Conservation (phyloP, 2,888 invertebrate genomes). For the Bedellia somnulentella region DNA sequence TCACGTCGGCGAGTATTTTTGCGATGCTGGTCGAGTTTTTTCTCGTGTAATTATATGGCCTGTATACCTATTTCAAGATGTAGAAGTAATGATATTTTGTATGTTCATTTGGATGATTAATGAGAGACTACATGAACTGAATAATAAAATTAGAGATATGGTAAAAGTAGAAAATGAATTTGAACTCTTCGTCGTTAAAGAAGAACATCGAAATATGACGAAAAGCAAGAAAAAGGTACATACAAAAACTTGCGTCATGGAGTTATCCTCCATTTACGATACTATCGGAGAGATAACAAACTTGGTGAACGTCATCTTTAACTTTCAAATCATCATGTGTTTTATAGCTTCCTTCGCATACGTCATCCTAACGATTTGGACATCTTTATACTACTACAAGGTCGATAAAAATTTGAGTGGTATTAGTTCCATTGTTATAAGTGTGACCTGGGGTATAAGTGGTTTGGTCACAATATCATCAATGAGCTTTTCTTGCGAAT, state of each 20-base stretch:
- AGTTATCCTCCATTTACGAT: constrained; percentile 1
- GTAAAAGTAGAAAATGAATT: too few species aligned
- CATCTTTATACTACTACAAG: neutral
- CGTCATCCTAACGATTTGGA: constrained; percentile 1
- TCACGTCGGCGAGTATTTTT: neutral
- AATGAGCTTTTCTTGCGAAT: constrained; percentile 4
- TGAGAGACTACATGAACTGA: constrained; percentile 2
- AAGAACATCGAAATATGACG: too few species aligned
- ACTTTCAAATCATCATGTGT: neutral
- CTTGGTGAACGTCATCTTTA: neutral
- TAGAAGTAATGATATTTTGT: constrained; percentile 4
- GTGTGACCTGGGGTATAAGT: constrained; percentile 5
- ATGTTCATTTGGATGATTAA: constrained; percentile 3
- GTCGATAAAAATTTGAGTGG: neutral
- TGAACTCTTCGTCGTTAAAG: too few species aligned
- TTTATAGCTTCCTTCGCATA: neutral
- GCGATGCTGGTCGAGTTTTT: neutral
- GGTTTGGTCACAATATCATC: constrained; percentile 5
- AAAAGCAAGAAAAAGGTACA: neutral
- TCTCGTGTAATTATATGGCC: neutral
- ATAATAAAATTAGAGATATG: constrained; percentile 3
- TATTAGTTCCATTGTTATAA: neutral
- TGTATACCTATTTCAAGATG: constrained; percentile 4
- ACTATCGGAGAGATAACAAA: neutral
- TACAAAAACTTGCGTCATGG: neutral